These are phyloP conservation scores for Myodes glareolus DNA, from an alignment of 2,113 vertebrate genomes.

Conservation along the genomic window DNA sequence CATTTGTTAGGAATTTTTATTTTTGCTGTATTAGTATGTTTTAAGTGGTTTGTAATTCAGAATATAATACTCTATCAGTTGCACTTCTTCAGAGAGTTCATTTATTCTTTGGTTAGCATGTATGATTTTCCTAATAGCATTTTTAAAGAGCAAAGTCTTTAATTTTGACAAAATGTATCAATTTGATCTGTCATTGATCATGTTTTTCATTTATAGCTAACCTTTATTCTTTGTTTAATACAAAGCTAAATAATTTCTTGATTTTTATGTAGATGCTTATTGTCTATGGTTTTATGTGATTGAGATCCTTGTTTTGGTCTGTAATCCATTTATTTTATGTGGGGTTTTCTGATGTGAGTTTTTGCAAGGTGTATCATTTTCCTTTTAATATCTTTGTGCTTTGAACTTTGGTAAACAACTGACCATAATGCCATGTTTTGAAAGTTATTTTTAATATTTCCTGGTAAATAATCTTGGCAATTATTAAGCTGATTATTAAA, in stretches of 20 bases:
- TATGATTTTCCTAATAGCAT: not conserved
- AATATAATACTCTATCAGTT: not conserved
- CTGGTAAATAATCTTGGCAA: not conserved
- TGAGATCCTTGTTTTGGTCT: not conserved
- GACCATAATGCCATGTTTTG: not conserved
- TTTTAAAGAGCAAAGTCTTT: not conserved
- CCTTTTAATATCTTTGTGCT: not conserved
- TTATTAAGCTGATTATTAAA: not conserved
- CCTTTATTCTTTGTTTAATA: not conserved
- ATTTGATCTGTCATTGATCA: not conserved
- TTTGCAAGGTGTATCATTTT: not conserved
- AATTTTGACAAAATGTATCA: not conserved
- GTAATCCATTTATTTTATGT: not conserved
- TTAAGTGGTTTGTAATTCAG: not conserved
- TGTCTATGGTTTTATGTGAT: not conserved
- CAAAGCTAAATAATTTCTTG: not conserved
- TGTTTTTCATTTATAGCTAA: not conserved
- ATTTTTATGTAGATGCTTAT: not conserved
- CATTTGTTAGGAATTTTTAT: not conserved
- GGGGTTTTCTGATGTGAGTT: not conserved
- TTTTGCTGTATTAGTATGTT: not conserved
- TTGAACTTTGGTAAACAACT: not conserved
- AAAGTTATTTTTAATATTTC: not conserved
- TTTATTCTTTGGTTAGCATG: not conserved
- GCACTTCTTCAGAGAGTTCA: not conserved